Base-by-base conservation (phyloP, 2,113 vertebrate species). In the Cervus canadensis region DNA sequence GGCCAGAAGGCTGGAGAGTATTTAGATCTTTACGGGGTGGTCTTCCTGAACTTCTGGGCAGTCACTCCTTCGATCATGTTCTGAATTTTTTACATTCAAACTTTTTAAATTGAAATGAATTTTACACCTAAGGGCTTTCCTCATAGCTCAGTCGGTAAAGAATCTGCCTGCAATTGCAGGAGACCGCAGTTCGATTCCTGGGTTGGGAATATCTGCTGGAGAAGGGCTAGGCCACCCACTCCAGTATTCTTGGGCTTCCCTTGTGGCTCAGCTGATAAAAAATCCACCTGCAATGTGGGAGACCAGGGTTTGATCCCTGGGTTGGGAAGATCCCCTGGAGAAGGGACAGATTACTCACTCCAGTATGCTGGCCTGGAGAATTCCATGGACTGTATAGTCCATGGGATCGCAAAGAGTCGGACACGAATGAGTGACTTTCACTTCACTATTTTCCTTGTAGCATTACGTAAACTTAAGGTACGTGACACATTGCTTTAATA, bases 1-100 rank as follows among this genome's bases (percentile, higher is more conserved):
- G 16, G 36, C 36, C 6, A 12, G 54, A 43, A 36, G 30, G 4
- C 56, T 25, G 84, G 28, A 36, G 52, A 2, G 45, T 28, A 14
- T 87, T 56, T 60, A 36, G 48, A 2, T 43, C 50, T 5, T 23
- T 16, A 9, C 1, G 1, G 48, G 13, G 57, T 10, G 19, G 45
- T 13, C 3, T 25, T 91, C 52, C 5, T 11, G 6, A 26, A 26
- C 33, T 7, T 14, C 14, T 6, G 33, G 25, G 25, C 28, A 6
- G 7, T 28, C 5, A 6, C 28, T 21, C 26, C 26, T 15, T 48
- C 10, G 8, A 7, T 30, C 6, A 3, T 3, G 2, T 23, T 21
- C n/a, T 71, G 33, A 5, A 83, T 15, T 26, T 83, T 82, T 54
- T 25, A 36, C 33, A 82, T 12, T 82, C 19, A n/a, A 54, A n/a